Percentiles rank a stretch among this genome's conserved stretches.
Conservation (phyloP, 1,140 invertebrate genomes). For the Drosophila ficusphila region DNA sequence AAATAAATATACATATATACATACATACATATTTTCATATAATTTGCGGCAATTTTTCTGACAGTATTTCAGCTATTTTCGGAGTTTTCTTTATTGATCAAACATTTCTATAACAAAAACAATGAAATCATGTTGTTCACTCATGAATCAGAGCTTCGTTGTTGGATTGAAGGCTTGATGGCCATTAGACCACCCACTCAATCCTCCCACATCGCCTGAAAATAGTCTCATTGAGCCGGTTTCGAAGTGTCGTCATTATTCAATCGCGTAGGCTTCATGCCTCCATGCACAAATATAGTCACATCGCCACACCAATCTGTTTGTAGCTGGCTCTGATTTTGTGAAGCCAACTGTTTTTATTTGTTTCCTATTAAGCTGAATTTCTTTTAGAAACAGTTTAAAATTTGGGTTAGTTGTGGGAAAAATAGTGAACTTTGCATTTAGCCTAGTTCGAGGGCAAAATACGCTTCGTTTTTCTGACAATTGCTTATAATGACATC, state of each 20-base stretch:
- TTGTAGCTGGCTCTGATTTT: constrained; percentile 18
- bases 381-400: background rate
- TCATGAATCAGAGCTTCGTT: background rate
- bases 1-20: background rate
- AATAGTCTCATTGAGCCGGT: constrained; percentile 7
- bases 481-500: background rate
- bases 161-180: background rate
- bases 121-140: background rate
- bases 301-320: constrained; percentile 3
- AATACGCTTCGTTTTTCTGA: background rate
- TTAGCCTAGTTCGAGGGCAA: background rate
- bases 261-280: constrained; percentile 21
- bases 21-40: background rate
- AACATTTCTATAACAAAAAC: background rate
- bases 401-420: background rate
- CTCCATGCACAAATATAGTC: constrained; percentile 23
- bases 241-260: constrained; percentile 17
- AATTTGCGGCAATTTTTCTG: too few species aligned
- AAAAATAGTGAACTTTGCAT: background rate
- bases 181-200: background rate
- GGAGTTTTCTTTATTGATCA: background rate
- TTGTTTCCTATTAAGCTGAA: background rate
- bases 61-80: background rate
- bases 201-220: background rate
- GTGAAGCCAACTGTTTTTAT: constrained; percentile 16